phyloP scores from a whole-genome alignment of 1,140 invertebrate species.

The Drosophila ananassae region DNA sequence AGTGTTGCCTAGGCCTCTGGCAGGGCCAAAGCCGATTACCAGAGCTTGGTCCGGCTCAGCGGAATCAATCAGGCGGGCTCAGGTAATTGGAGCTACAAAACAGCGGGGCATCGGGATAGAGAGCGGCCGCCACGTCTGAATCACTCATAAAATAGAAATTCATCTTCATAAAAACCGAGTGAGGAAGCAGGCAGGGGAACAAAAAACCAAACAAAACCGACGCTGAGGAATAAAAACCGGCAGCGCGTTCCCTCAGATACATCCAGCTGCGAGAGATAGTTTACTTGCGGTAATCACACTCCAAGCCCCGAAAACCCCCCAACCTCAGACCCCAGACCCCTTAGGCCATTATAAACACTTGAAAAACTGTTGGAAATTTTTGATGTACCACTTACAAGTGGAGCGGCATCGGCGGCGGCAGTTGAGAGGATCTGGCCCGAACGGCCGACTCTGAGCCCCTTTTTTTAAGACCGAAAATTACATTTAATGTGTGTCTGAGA shows the following conservation, averaged over 20 bases:
- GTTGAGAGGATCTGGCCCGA: conserved; percentile 24
- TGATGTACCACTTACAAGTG: conserved; percentile 72
- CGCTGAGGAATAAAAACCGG: conserved; percentile 34
- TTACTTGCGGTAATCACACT: conserved; percentile 72
- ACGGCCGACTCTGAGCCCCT: conserved; percentile 21
- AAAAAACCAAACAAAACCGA: background rate
- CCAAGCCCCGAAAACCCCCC: conserved; percentile 1
- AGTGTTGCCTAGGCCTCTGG: conserved; percentile 13
- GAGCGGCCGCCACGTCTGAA: conserved; percentile 44
- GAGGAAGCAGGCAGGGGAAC: conserved; percentile 15
- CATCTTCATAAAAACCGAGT: conserved; percentile 68
- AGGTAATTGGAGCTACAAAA: conserved; percentile 74
- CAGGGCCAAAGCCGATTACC: conserved; percentile 4
- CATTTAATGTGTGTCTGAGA: conserved; percentile 67
- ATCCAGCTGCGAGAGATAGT: conserved; percentile 70
- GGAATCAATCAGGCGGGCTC: conserved; percentile 31
- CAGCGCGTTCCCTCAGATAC: conserved; percentile 34
- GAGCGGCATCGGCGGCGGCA: conserved; percentile 24
- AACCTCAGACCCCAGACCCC: conserved; percentile 1
- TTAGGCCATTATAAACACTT: conserved; percentile 60
- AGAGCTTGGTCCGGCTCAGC: conserved; percentile 14
- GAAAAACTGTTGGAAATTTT: conserved; percentile 73
- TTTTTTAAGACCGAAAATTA: conserved; percentile 54
- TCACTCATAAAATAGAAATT: conserved; percentile 77
- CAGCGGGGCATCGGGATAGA: conserved; percentile 10